Base-by-base conservation (phyloP, 2,888 invertebrate species). In the Coremacera marginata region DNA sequence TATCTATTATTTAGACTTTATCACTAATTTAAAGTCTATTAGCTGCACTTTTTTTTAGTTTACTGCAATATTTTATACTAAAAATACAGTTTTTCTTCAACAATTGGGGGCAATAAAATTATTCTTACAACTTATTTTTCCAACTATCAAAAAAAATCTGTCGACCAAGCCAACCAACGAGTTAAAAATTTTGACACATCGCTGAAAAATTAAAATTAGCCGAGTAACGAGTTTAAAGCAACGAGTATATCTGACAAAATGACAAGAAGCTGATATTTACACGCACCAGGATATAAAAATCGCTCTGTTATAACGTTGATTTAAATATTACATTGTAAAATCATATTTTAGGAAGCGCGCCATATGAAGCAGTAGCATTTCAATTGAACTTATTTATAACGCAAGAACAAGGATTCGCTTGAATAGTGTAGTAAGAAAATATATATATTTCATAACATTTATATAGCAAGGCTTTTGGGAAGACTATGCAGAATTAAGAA, bases 151-250 rank as follows among this genome's bases (percentile, higher is more conserved):
- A 68, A 68, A 65, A 74, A 74, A 2, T 25, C 25, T 52, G 7
- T 52, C 31, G 52, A 51, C 62, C 51, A 63, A 65, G 63, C 73
- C 70, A 76, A 52, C 70, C n/a, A 76, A 63, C 78, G 78, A 78
- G 65, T 70, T n/a, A 55, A 22, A 67, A 31, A 14, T 25, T 73
- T 76, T 78, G 78, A 76, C 78, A 78, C 63, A 74, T 77, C 51
- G 68, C 19, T 49, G 57, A 37, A 75, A n/a, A 68, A 44, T 27
- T 2, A 14, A 51, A 27, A 70, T n/a, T 7, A 34, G 9, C 57
- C 11, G 3, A 63, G 19, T 65, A 74, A 74, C 65, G 63, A 63
- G 55, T 74, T 11, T 1, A 37, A 19, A 52, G 19, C n/a, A 31
- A n/a, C 22, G 27, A 60, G 27, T 44, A 44, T 11, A 14, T 44